Conservation (phyloP, 2,888 invertebrate species). For the Chymomyza amoena region DNA sequence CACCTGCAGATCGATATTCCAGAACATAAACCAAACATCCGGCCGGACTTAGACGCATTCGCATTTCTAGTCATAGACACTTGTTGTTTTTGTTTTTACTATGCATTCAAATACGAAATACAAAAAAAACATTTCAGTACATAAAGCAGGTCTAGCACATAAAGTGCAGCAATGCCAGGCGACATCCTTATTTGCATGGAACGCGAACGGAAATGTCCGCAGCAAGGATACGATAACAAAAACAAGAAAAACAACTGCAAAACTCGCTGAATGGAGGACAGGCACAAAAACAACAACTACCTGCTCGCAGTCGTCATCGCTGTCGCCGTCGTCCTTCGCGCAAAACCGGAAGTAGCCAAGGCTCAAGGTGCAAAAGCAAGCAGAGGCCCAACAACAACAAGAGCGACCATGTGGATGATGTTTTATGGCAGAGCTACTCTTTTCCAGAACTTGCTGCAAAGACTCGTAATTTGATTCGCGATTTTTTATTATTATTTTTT, state of each 20-base stretch:
- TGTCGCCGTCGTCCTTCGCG: constrained; percentile 61
- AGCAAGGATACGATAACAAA: constrained; percentile 24
- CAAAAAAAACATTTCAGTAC: not conserved
- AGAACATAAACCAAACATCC: not conserved
- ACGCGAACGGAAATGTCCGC: constrained; percentile 57
- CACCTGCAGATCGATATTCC: not conserved
- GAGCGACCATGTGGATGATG: constrained; percentile 56
- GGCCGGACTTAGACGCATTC: not conserved
- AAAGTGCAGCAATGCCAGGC: not conserved
- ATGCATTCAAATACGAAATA: constrained; percentile 41
- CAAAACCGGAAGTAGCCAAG: constrained; percentile 68
- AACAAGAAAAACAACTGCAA: constrained; percentile 31
- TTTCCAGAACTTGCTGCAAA: constrained; percentile 2
- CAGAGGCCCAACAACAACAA: constrained; percentile 10
- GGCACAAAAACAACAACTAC: constrained; percentile 22
- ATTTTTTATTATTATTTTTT: constrained; percentile 1
- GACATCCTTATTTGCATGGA: constrained; percentile 64
- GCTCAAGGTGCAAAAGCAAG: constrained; percentile 66
- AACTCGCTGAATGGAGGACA: constrained; percentile 9
- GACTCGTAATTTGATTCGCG: constrained; percentile 65
- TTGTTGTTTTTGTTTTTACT: constrained; percentile 14
- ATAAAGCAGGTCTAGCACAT: not conserved
- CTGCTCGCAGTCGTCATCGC: constrained; percentile 41
- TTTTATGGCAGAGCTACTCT: constrained; percentile 18
- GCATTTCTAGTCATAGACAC: not conserved